Base-by-base conservation (phyloP, 2,797 vertebrate species). In the Sebastes itinus region DNA sequence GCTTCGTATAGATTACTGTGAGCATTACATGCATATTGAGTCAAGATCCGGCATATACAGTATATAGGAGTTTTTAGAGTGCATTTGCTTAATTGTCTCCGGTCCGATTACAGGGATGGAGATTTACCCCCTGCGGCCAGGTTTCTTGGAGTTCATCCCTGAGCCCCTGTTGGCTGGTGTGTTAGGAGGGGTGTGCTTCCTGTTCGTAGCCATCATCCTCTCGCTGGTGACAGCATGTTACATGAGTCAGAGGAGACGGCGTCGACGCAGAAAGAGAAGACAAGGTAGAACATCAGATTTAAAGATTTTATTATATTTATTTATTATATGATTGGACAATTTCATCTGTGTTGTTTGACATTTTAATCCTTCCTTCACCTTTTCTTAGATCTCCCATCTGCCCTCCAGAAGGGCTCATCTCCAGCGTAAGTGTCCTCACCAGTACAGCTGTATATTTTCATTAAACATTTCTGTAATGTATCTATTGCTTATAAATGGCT, bases 141-240 rank as follows among this genome's bases (percentile, higher is more conserved):
- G 96, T 92, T 95, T 97, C 80, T 92, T 98, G 0, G 97, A 97
- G 79, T 94, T 97, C n/a, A 92, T 98, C 78, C 97, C 97, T 0
- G 95, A 97, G 92, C 97, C 98, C 0, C 94, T 99, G 77, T 83
- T 99, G 91, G 98, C 98, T 0, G 98, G 98, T 2, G 94, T 99
- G 82, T 93, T 99, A 4, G 98, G 95, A 0, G 98, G 98, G 1
- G 94, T 97, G 83, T 98, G 98, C 92, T 99, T 99, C 91, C 96
- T 99, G 83, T 96, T 97, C 58, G 90, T 96, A 63, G 97, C 98
- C 1, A 95, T 99, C 80, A 85, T 98, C 78, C 96, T 99, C 74
- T 98, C 98, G 63, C 82, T 98, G 81, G 91, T 96, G 89, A 97
- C 96, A 0, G 97, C 97, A 4, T 98, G 97, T 91, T 88, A 96